Evolutionary conservation across 2,797 vertebrate genomes (phyloP).

Genomic region (Micropoecilia bifurca): DNA sequence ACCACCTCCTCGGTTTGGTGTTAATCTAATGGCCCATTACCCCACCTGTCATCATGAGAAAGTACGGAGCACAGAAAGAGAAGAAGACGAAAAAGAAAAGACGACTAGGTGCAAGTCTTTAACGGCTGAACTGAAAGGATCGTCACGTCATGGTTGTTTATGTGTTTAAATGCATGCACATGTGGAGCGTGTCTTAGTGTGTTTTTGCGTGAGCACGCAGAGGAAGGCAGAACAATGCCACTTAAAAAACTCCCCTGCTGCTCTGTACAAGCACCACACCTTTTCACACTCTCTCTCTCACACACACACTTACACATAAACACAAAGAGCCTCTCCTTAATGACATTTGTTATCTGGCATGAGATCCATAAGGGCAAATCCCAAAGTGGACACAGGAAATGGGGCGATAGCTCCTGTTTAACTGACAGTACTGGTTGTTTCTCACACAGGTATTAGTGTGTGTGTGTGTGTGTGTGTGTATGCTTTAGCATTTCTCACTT

Average conservation of each 20-base stretch:
- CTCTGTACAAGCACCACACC: neutral
- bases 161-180: constrained; percentile 7
- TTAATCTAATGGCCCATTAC: constrained; percentile 75
- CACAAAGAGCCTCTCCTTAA: constrained; percentile 16
- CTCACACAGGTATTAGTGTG: constrained; percentile 33
- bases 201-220: constrained; percentile 24
- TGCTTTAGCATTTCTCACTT: neutral
- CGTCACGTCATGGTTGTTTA: constrained; percentile 29
- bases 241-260: constrained; percentile 51
- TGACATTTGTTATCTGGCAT: constrained; percentile 66
- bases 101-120: constrained; percentile 50
- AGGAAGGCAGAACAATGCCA: constrained; percentile 60
- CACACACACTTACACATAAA: constrained; percentile 17
- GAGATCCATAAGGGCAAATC: constrained; percentile 69
- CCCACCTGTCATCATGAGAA: constrained; percentile 65
- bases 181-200: constrained; percentile 16
- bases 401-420: constrained; percentile 67
- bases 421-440: constrained; percentile 59
- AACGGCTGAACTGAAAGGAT: constrained; percentile 44
- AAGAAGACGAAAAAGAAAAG: constrained; percentile 5
- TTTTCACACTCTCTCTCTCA: neutral
- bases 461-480: constrained; percentile 11
- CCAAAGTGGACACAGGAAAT: constrained; percentile 67
- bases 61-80: constrained; percentile 37
- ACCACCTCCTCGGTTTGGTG: constrained; percentile 62